phyloP scores from a whole-genome alignment of 2,113 vertebrate genomes.

The Xiphorhynchus elegans region DNA sequence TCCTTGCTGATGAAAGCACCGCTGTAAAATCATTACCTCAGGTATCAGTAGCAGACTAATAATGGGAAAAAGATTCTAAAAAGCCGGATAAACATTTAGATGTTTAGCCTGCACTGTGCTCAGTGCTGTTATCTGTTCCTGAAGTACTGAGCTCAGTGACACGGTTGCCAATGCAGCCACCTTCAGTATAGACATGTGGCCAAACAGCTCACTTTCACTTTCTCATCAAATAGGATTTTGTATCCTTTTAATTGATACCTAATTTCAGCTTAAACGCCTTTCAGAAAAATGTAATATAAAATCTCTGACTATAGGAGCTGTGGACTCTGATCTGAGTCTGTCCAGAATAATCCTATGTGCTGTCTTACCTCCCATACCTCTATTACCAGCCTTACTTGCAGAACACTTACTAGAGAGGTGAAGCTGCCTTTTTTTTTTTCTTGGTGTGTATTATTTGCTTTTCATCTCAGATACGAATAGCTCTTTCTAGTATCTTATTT shows the following conservation, averaged over 20 bases:
- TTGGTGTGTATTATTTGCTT: not conserved
- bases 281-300: not conserved
- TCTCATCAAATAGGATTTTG: slow-evolving; percentile 6
- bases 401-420: not conserved
- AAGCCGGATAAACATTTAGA: not conserved
- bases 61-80: not conserved
- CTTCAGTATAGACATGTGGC: not conserved
- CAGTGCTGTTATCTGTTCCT: not conserved
- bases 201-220: slow-evolving; percentile 36
- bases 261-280: not conserved
- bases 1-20: not conserved
- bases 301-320: not conserved
- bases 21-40: slow-evolving; percentile 6
- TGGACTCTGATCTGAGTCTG: not conserved
- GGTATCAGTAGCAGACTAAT: not conserved
- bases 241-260: not conserved
- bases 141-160: not conserved
- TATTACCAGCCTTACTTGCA: not conserved
- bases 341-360: not conserved
- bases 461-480: not conserved
- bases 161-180: not conserved
- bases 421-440: not conserved
- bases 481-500: not conserved
- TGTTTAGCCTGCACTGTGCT: not conserved
- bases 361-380: not conserved